Evolutionary conservation across 2,797 vertebrate genomes (phyloP), one percentile per base, ranked within the genome.

Genomic region (Mormyrops attenuatus): DNA sequence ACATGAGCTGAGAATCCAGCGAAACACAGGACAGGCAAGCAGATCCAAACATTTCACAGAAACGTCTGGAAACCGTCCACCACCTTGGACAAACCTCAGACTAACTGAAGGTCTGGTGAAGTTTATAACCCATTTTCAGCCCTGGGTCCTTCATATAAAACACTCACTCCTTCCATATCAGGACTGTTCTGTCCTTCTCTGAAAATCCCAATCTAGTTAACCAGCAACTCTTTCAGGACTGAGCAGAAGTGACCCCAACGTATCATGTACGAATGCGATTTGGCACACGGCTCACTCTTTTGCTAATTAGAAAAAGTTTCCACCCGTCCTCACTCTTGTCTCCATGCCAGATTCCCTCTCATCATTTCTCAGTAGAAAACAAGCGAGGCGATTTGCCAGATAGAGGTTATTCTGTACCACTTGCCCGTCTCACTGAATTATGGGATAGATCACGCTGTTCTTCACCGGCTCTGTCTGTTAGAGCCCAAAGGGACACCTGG

Each of bases 391-490:
- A 89, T 89, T 89, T 57, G 26, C 30, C 49, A 80, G 22, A 80
- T 80, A 88, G 34, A 80, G 63, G 88, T 88, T 55, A 50, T 57
- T 73, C n/a, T 44, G 88, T 87, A 34, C 55, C 66, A 49, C 52
- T 86, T 9, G 17, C 26, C 11, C 22, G 11, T 53, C 47, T 49
- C 52, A 17, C n/a, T 66, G n/a, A 55, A 87, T 82, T 88, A 90
- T 53, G 63, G 60, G 88, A 82, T n/a, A 82, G 80, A 87, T 69
- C 44, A 87, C 44, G 66, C 90, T 91, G 77, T 53, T 41, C 41
- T 82, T 5, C 52, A 55, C 80, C 13, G 85, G 88, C 55, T n/a
- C 20, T 22, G 87, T 88, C 17, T 57, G 88, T 57, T 44, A 47
- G 30, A 34, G 55, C 52, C 53, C 66, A 47, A 66, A 66, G 30